phyloP scores from a whole-genome alignment of 2,113 vertebrate genomes.

The Elachura formosa region DNA sequence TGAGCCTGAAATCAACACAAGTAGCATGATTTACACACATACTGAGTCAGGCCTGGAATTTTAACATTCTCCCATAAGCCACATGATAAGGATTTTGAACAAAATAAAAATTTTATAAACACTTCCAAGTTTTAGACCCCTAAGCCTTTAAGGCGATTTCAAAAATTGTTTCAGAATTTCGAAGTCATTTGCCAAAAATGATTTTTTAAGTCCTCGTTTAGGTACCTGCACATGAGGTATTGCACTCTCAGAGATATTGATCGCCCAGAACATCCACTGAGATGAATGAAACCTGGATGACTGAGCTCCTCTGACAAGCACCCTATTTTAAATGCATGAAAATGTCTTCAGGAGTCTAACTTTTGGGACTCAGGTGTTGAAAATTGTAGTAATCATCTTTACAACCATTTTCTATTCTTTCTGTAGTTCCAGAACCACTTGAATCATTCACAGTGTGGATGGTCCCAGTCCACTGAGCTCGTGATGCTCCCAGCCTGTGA shows the following conservation, averaged over 20 bases:
- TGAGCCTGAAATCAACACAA: slow-evolving; percentile 17
- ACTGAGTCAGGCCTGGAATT: neutral
- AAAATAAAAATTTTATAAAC: slow-evolving; percentile 16
- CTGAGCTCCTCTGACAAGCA: neutral
- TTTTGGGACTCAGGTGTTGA: neutral
- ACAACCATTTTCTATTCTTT: neutral
- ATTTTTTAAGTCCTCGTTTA: slow-evolving; percentile 21
- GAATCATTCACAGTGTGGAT: neutral
- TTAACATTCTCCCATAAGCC: neutral
- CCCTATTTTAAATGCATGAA: neutral
- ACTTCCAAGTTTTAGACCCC: neutral
- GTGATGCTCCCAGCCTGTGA: neutral
- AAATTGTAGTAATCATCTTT: slow-evolving; percentile 7
- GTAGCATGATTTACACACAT: neutral
- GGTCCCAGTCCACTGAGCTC: neutral
- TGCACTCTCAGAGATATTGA: neutral
- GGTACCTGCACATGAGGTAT: neutral
- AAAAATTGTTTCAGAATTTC: slow-evolving; percentile 26
- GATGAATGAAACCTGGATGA: neutral
- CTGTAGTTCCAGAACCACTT: neutral
- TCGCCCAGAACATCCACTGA: neutral
- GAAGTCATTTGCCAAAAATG: slow-evolving; percentile 16
- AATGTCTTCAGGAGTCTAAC: neutral
- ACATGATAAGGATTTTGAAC: neutral
- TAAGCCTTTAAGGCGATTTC: neutral